Percentiles rank a stretch among this genome's conserved stretches.
Evolutionary conservation across 2,797 vertebrate species (phyloP).

Genomic region (Lagocephalus sceleratus): DNA sequence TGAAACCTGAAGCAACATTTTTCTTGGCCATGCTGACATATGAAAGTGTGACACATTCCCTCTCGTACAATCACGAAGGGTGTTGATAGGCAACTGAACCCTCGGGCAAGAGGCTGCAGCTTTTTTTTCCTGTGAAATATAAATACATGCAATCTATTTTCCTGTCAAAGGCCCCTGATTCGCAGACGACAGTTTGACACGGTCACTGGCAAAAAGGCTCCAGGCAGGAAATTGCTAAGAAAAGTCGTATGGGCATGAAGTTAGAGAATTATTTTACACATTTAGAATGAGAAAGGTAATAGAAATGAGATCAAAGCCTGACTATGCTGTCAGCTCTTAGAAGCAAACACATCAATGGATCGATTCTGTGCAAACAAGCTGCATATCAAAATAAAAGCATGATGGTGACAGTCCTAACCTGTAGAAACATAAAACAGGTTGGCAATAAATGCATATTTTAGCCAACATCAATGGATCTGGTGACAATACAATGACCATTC

Average conservation of each 20-base stretch:
- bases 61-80: slow-evolving; percentile 54
- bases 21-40: slow-evolving; percentile 55
- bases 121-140: slow-evolving; percentile 58
- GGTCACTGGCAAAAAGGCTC: slow-evolving; percentile 60
- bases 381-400: neutral
- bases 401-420: slow-evolving; percentile 1
- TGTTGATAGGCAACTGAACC: slow-evolving; percentile 52
- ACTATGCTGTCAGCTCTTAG: slow-evolving; percentile 14
- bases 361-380: slow-evolving; percentile 1
- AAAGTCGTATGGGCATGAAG: slow-evolving; percentile 36
- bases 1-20: slow-evolving; percentile 61
- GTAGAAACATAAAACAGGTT: neutral
- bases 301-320: slow-evolving; percentile 21
- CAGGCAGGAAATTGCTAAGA: slow-evolving; percentile 49
- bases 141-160: slow-evolving; percentile 73
- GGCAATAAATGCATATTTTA: too few species aligned
- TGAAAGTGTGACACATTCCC: slow-evolving; percentile 52
- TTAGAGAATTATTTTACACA: slow-evolving; percentile 28
- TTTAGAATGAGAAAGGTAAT: slow-evolving; percentile 17
- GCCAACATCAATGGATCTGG: too few species aligned
- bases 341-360: slow-evolving; percentile 6
- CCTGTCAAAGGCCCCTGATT: slow-evolving; percentile 66
- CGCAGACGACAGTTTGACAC: slow-evolving; percentile 56
- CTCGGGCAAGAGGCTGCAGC: slow-evolving; percentile 48
- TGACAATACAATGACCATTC: too few species aligned